phyloP scores from a whole-genome alignment of 1,140 invertebrate species.

The Drosophila parabipectinata region DNA sequence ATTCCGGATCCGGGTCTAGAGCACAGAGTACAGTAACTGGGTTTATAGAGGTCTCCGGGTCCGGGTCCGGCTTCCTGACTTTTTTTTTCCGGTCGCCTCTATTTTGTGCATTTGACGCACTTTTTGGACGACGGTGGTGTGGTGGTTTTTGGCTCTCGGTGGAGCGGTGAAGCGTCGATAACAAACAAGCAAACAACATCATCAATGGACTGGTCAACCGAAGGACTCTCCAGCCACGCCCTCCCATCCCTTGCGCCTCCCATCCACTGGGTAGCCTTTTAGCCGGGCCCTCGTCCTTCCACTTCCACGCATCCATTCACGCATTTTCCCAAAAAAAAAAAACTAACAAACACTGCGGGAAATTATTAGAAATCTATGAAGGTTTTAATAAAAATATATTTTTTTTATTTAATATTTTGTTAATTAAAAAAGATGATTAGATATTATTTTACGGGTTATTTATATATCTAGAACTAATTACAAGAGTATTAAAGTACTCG shows the following conservation, averaged over 20 bases:
- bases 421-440: too few species aligned
- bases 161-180: slow-evolving; percentile 8
- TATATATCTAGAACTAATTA: too few species aligned
- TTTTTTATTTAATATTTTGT: not conserved
- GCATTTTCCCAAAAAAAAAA: slow-evolving; percentile 9
- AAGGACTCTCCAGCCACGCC: slow-evolving; percentile 1
- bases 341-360: not conserved
- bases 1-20: slow-evolving; percentile 1
- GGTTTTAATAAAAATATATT: not conserved
- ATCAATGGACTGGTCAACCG: slow-evolving; percentile 47
- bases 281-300: not conserved
- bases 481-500: too few species aligned
- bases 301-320: not conserved
- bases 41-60: not conserved
- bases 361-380: not conserved
- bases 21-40: too few species aligned
- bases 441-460: too few species aligned
- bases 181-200: slow-evolving; percentile 51
- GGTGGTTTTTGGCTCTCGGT: not conserved
- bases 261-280: too few species aligned
- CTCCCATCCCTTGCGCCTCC: not conserved
- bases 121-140: slow-evolving; percentile 26
- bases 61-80: not conserved
- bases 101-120: slow-evolving; percentile 43
- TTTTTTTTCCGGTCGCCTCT: not conserved